Evolutionary conservation across 2,113 vertebrate genomes (phyloP), one percentile per base, ranked within the genome.

Genomic region (Cichladusa arquata): DNA sequence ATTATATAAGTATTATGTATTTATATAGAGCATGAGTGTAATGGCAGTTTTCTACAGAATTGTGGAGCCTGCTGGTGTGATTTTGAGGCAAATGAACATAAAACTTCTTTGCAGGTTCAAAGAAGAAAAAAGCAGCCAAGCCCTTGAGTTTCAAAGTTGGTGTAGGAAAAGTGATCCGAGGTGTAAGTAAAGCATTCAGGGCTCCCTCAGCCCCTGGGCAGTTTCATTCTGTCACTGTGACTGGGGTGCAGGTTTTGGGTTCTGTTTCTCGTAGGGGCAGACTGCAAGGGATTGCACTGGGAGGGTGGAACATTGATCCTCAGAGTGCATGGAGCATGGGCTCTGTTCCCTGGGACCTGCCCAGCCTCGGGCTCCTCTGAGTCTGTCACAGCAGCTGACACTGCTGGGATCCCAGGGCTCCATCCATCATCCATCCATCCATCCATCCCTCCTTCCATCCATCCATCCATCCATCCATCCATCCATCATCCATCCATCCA

Each of bases 81-180:
- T 24, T 10, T 8, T 38, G 31, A 50, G 61, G 38, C 56, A 31
- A 16, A 11, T 25, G 26, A 51, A 54, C 20, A 13, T 20, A 53
- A 91, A 93, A 92, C 40, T 97, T 17, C 96, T 76, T 97, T 98
- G 19, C 97, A 99, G 99, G 95, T 70, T 98, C 98, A 34, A 99
- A 98, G 97, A 99, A 99, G 98, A 99, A 99, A 88, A 99, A 99
- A 93, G 98, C 98, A 84, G 73, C 98, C 34, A 99, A 99, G 69
- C 99, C 99, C 12, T 95, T 99, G 95, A 98, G 97, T 95, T 99
- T 99, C 96, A 99, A 99, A 97, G 98, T 99, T 8, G 99, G 99
- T 6, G 2, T 99, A 89, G 99, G 99, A 56, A 98, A 96, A 98
- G 99, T 99, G 89, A 99, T 99, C 96, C 97, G 98, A 98, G 99